Evolutionary conservation across 2,888 invertebrate genomes (phyloP).

Genomic region (Parasteatoda lunata): DNA sequence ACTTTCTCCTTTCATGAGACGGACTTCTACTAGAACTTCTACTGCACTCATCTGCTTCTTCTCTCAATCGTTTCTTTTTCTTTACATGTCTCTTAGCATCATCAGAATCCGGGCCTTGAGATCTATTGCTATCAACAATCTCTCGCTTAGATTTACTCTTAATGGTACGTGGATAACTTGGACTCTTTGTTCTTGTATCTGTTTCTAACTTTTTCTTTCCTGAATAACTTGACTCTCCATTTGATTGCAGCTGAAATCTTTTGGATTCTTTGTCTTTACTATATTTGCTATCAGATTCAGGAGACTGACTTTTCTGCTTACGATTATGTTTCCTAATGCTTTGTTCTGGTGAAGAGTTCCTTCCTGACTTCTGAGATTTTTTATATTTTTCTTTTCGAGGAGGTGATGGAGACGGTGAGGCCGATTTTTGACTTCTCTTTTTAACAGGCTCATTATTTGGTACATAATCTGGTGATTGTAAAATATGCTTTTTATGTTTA

Average conservation of each 20-base stretch:
- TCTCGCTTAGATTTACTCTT: slow-evolving; percentile 19
- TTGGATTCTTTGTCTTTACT: slow-evolving; percentile 2
- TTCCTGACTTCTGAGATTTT: slow-evolving; percentile 8
- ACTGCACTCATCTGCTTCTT: not conserved
- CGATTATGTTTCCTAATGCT: not conserved
- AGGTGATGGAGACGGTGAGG: slow-evolving; percentile 16
- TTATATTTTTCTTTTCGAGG: slow-evolving; percentile 22
- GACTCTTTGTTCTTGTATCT: slow-evolving; percentile 1
- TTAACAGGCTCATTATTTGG: not conserved
- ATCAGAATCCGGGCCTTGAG: not conserved
- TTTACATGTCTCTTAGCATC: not conserved
- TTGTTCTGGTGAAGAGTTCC: slow-evolving; percentile 14
- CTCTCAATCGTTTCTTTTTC: slow-evolving; percentile 13
- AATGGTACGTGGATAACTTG: slow-evolving; percentile 7
- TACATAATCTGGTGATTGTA: slow-evolving; percentile 23
- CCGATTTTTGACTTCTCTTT: slow-evolving; percentile 5
- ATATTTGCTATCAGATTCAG: slow-evolving; percentile 1
- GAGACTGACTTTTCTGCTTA: slow-evolving; percentile 25
- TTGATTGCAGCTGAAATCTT: not conserved
- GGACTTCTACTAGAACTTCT: slow-evolving; percentile 25
- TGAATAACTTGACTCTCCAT: not conserved
- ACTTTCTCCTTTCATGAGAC: not conserved
- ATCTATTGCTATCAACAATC: slow-evolving; percentile 2
- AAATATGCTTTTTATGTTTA: slow-evolving; percentile 52
- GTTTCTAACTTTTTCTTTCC: not conserved